Evolutionary conservation across 2,113 vertebrate species (phyloP), one percentile per base, ranked within the genome.

Genomic region (Neotragus pygmaeus): DNA sequence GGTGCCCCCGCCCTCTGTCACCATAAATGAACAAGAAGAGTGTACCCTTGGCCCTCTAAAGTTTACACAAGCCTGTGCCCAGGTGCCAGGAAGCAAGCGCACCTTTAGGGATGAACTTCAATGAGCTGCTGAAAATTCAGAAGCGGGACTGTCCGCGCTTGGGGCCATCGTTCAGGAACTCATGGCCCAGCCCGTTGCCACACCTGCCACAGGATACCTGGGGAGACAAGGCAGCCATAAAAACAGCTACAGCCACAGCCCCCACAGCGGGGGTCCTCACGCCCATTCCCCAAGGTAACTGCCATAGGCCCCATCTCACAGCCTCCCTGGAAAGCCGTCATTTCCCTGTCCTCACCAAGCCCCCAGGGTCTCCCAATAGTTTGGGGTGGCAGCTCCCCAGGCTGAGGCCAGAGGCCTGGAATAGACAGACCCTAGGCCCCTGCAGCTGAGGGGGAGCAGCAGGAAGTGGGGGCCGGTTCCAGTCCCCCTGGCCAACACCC

Each of bases 61-160:
- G 30, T 14, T 4, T 28, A 23, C 8, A 12, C 25, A 45, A 78
- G 25, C 64, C 87, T 12, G 12, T 30, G 53, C 17, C 55, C 43
- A 9, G 36, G 12, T 2, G 3, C 19, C 25, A 0, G 16, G 33
- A 39, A 17, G 51, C 6, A 30, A 11, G 3, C 57, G 96, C 93
- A 99, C 99, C 99, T 99, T 99, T 99, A 0, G 99, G 98, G 98
- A 99, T 0, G 98, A 99, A 99, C 97, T 99, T 99, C 92, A 99
- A 99, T 8, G 99, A 99, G 99, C 99, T 99, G 98, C 99, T 99
- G 96, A 99, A 99, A 99, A 99, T 99, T 99, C 99, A 99, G 99
- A 99, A 99, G 13, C 99, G 99, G 7, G 99, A 99, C 33, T 99
- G 98, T 2, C 99, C 99, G 30, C 96, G 98, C 90, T 98, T 98